Evolutionary conservation across 2,797 vertebrate species (phyloP), one percentile per base, ranked within the genome.

Genomic region (Busarellus nigricollis): DNA sequence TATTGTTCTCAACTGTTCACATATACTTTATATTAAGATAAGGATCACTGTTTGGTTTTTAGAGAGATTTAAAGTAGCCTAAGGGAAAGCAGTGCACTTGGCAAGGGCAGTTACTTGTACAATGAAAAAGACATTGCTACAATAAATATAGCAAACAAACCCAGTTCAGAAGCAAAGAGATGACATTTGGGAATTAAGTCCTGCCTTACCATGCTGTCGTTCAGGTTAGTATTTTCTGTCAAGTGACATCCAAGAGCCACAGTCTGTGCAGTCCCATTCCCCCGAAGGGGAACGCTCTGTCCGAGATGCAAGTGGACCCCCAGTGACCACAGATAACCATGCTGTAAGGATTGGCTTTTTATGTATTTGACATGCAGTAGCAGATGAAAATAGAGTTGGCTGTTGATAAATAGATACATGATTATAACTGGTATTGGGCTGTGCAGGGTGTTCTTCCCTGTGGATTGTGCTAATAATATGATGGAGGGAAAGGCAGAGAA

Each of bases 31-130:
- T 85, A 92, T 84, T 78, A 86, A 90, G 93, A 90, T 94, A 94
- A 96, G 90, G 57, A 94, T 81, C 49, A 49, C 49, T 72, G 69
- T 89, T 96, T 74, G 52, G 59, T 55, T 89, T 94, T 84, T 59
- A 83, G 83, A 96, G 91, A 93, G 82, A 93, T 88, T 93, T 96
- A 89, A 92, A 93, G 78, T 42, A 85, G 93, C 93, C 96, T 84
- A 37, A 79, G 63, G 91, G 86, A 90, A 66, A 66, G 95, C 71
- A 40, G 33, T 1, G 25, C 3, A 3, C 73, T 86, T 90, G 80
- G 91, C 66, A 78, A 74, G 93, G 85, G 80, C 80, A 76, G 80
- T 82, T 90, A 55, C 63, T 66, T 82, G 76, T 82, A 72, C 72
- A 33, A 45, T 20, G 81, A 65, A 66, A 86, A 76, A 95, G 84